Percentiles rank a stretch among this genome's conserved stretches.
Evolutionary conservation across 2,888 invertebrate species (phyloP).

Genomic region (Ennomos quercinarius): DNA sequence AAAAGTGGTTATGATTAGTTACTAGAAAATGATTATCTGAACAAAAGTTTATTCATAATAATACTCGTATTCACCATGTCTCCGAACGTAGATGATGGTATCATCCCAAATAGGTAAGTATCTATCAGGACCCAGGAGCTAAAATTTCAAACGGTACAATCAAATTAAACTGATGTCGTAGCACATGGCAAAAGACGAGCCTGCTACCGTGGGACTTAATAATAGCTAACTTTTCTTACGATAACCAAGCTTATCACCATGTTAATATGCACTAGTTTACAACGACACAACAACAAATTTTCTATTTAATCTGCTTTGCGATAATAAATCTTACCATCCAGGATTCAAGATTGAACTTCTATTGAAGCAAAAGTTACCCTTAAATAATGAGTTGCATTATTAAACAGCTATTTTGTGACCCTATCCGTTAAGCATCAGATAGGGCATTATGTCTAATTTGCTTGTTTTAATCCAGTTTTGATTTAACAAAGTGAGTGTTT

Average conservation of each 20-base stretch:
- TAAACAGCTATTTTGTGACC: constrained; percentile 76
- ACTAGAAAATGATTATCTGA: no score
- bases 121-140: constrained; percentile 14
- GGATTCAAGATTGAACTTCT: constrained; percentile 40
- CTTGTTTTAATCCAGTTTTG: constrained; percentile 82
- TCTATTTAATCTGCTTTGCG: no score
- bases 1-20: no score
- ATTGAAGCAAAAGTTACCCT: constrained; percentile 40
- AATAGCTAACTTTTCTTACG: constrained; percentile 3
- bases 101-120: constrained; percentile 33
- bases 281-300: no score
- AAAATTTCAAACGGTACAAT: constrained; percentile 61
- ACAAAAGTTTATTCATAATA: no score
- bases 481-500: constrained; percentile 78
- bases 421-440: constrained; percentile 76
- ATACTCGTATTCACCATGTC: no score
- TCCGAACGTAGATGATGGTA: constrained; percentile 25
- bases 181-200: constrained; percentile 64
- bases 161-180: constrained; percentile 56
- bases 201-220: constrained; percentile 68
- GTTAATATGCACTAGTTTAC: neutral
- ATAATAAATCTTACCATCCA: neutral
- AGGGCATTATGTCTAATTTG: constrained; percentile 76
- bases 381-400: constrained; percentile 70
- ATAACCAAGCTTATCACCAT: constrained; percentile 22